Evolutionary conservation across 2,113 vertebrate genomes (phyloP), one percentile per base, ranked within the genome.

Genomic region (Lophura nycthemera): DNA sequence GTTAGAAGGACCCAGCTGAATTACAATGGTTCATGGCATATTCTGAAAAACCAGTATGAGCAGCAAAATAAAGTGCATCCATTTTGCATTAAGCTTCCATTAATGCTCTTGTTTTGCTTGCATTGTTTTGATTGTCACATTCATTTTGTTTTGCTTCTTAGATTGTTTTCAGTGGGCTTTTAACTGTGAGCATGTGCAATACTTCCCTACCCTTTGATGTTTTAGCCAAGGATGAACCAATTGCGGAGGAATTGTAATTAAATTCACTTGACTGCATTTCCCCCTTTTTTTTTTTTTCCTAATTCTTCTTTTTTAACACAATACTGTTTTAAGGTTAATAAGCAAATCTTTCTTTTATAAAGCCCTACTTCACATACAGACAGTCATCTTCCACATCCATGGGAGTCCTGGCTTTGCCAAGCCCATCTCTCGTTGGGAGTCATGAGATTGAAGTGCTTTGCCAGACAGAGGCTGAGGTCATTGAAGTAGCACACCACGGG

Each of bases 51-150:
- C 25, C 17, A 32, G 7, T 52, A 60, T 40, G 40, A 89, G 18
- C 34, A 88, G 14, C 19, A 71, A 64, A 91, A 91, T 43, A 61
- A 79, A 59, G 65, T 11, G 10, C 22, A 38, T 71, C 71, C 25
- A 13, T 86, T 92, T 91, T 88, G 38, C 47, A 67, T 92, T 73
- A 71, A 32, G 67, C 47, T 89, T 83, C 7, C 72, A 67, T 85
- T 86, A 72, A 42, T 60, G 12, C 47, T 52, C 34, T 40, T 84
- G 18, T 54, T 88, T 80, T 82, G 16, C 47, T 80, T 93, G 30
- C 54, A 38, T 10, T 87, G 17, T 79, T 89, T 93, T 85, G 36
- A 63, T 79, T 83, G 29, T 63, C 10, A 30, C 11, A 34, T 85
- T 9, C 34, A 64, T 83, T 92, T 89, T 59, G 13, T 13, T 70